A percentile compares a stretch with the other conserved stretches of the same genome.
Conservation (phyloP, 2,888 invertebrate species). For the Deilephila elpenor region DNA sequence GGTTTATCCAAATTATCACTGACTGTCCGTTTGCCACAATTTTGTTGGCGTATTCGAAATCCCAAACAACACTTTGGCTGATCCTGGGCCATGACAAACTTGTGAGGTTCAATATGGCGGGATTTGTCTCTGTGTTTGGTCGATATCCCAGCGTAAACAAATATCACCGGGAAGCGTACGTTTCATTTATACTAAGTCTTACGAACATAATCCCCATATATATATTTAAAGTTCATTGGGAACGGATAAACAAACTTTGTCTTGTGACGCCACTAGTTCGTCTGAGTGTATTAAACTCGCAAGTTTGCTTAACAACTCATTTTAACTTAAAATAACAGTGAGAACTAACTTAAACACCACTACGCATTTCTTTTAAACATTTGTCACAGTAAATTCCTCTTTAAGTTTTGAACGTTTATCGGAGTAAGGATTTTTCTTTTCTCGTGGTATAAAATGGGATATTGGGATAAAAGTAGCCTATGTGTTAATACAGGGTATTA, state of each 20-base stretch:
- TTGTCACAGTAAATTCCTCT: background rate
- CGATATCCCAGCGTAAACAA: too few relatives aligned
- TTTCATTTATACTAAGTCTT: background rate
- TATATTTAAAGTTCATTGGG: background rate
- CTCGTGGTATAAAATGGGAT: too few relatives aligned
- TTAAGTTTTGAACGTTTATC: background rate
- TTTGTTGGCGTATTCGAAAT: too few relatives aligned
- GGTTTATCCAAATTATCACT: too few relatives aligned
- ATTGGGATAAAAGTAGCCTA: too few relatives aligned
- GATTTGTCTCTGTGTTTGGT: too few relatives aligned
- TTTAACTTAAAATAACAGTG: conserved; percentile 8
- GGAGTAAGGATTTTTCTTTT: background rate
- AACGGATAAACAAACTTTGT: background rate
- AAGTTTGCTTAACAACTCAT: conserved; percentile 5
- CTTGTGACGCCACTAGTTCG: background rate
- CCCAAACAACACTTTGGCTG: too few relatives aligned
- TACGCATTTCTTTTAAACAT: background rate
- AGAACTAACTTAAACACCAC: background rate
- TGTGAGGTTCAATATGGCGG: too few relatives aligned
- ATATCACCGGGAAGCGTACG: too few relatives aligned
- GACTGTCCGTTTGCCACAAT: too few relatives aligned
- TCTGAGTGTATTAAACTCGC: background rate
- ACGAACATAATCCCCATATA: background rate
- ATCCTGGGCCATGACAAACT: too few relatives aligned
- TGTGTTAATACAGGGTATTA: too few relatives aligned